A percentile compares a stretch with the other conserved stretches of the same genome.
These are phyloP conservation scores for Sphaerophoria taeniata DNA, from an alignment of 2,888 invertebrate species.

Conservation along the genomic window DNA sequence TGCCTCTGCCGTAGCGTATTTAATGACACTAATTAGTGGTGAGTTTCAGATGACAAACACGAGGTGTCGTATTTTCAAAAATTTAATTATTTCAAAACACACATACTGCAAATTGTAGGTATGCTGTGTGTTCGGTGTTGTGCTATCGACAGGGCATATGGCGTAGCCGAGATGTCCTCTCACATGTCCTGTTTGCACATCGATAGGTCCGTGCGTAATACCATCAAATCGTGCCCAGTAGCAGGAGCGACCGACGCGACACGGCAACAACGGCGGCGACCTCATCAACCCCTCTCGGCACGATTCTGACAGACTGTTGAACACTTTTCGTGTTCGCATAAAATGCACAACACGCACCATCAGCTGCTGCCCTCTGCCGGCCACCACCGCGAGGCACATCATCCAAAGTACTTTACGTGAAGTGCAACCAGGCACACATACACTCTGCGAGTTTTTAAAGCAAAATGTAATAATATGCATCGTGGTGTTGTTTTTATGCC, in stretches of 20 bases:
- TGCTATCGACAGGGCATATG: conserved; percentile 39
- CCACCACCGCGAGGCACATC: conserved; percentile 49
- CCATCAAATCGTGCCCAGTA: conserved; percentile 73
- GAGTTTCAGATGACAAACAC: conserved; percentile 81
- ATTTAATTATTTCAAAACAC: conserved; percentile 75
- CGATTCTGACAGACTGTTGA: conserved; percentile 74
- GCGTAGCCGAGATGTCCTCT: conserved; percentile 64
- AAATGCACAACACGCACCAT: conserved; percentile 74
- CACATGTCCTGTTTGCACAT: conserved; percentile 73
- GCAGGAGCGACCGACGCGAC: conserved; percentile 52
- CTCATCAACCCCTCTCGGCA: conserved; percentile 72
- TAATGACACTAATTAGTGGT: conserved; percentile 83
- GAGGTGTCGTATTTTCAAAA: conserved; percentile 76
- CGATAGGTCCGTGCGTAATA: conserved; percentile 75
- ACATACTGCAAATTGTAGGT: conserved; percentile 30
- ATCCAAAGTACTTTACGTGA: conserved; percentile 45
- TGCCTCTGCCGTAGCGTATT: conserved; percentile 79
- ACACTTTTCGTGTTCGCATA: conserved; percentile 75
- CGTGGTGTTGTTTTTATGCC: conserved; percentile 26
- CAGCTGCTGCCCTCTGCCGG: conserved; percentile 68
- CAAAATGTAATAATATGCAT: conserved; percentile 43
- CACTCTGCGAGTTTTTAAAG: conserved; percentile 7
- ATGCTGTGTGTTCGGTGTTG: background rate
- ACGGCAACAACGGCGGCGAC: conserved; percentile 31
- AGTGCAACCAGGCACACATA: conserved; percentile 32